Percentiles rank a stretch among this genome's conserved stretches.
phyloP scores from a whole-genome alignment of 2,888 invertebrate species.

The Hydroisotoma schaefferi region DNA sequence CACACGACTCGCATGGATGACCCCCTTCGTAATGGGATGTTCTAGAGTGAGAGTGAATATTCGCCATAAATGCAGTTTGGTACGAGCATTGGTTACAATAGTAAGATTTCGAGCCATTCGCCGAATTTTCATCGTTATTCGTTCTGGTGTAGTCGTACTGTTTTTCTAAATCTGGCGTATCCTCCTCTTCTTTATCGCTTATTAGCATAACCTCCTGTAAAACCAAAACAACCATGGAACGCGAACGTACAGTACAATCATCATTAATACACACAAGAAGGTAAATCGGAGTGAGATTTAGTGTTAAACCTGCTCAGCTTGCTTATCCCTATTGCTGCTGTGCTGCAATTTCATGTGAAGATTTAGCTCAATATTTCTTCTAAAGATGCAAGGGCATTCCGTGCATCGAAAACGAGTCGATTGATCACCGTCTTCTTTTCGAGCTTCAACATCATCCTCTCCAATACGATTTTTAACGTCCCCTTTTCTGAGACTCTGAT shows the following conservation, averaged over 20 bases:
- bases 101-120: not conserved
- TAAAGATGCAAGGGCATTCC: constrained; percentile 3
- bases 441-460: not conserved
- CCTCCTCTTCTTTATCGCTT: too few species aligned
- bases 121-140: too few species aligned
- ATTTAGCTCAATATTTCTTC: not conserved
- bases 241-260: too few species aligned
- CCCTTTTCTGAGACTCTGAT: too few species aligned
- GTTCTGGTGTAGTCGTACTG: constrained; percentile 3
- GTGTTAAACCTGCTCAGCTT: too few species aligned
- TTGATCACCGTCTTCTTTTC: too few species aligned
- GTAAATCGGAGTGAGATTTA: not conserved
- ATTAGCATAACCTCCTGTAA: too few species aligned
- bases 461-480: not conserved
- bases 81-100: not conserved
- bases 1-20: not conserved
- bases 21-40: not conserved
- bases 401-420: not conserved
- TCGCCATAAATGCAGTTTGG: not conserved
- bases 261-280: too few species aligned
- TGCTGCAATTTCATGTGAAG: not conserved
- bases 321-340: not conserved
- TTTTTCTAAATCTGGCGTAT: too few species aligned
- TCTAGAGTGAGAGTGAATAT: constrained; percentile 10
- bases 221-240: too few species aligned